Evolutionary conservation across 2,888 invertebrate genomes (phyloP), one percentile per base, ranked within the genome.

Genomic region (Eupelmus urozonus): DNA sequence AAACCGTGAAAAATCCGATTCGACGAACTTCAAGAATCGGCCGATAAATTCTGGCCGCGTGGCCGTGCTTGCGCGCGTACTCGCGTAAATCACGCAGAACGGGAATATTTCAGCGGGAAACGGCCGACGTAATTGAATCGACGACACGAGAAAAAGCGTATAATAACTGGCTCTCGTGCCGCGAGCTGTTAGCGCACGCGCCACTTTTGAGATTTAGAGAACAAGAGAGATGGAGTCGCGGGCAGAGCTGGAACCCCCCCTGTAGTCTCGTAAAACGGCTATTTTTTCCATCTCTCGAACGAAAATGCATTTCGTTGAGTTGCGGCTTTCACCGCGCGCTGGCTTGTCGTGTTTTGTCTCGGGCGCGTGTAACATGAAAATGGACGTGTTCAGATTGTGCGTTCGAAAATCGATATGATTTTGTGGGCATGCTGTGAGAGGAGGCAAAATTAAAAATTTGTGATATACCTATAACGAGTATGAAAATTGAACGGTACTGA

Each of bases 81-180:
- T 29, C 18, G 4, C 63, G 65, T 65, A 73, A 73, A 73, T 73
- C 55, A 65, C 65, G 18, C 4, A 3, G 2, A 7, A 7, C 65
- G 20, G n/a, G 71, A 51, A 65, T 65, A 53, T 57, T 57, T 65
- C 57, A 45, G 20, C 16, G 9, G 51, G 34, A 62, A 72, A 40
- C 62, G 40, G 29, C n/a, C 65, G 65, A 57, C 73, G 27, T 73
- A 65, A 73, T 65, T 73, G 57, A 73, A 73, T 73, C 57, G 65
- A 73, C 55, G 29, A 57, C 45, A 57, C 45, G 45, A 45, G 16
- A 7, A 16, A 45, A 45, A 45, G 9, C 34, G 13, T 55, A 45
- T 45, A 45, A 45, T 45, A 2, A 34, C 34, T 34, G n/a, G n/a
- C n/a, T n/a, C n/a, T 34, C 9, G 34, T 34, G 34, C 34, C n/a